Percentiles rank a stretch among this genome's conserved stretches.
These are phyloP conservation scores for Hypothenemus hampei DNA, from an alignment of 1,140 invertebrate species.

Conservation along the genomic window DNA sequence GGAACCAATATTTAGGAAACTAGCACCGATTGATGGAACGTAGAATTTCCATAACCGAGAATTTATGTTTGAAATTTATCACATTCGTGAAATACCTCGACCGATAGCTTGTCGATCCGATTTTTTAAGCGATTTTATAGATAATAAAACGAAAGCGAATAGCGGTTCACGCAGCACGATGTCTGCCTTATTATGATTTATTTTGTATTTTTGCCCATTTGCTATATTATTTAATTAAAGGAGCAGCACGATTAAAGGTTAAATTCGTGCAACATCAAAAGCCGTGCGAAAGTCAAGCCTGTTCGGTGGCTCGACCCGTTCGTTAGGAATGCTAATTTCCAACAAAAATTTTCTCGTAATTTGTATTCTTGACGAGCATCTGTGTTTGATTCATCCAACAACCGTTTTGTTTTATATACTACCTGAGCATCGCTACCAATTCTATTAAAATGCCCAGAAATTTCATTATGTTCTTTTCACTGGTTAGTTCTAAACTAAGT, in stretches of 20 bases:
- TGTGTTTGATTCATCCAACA: slow-evolving; percentile 23
- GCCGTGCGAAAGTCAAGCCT: slow-evolving; percentile 25
- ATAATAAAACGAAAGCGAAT: too few species aligned
- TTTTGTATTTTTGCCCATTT: slow-evolving; percentile 14
- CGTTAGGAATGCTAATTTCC: slow-evolving; percentile 27
- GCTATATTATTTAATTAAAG: slow-evolving; percentile 20
- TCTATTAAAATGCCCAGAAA: slow-evolving; percentile 16
- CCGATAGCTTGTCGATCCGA: too few species aligned
- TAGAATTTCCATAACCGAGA: too few species aligned
- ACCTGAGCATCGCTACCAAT: slow-evolving; percentile 16
- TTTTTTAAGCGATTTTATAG: too few species aligned
- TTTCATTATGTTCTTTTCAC: background rate
- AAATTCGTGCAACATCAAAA: slow-evolving; percentile 27
- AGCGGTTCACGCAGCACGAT: too few species aligned
- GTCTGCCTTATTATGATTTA: too few species aligned
- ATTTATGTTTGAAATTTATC: too few species aligned
- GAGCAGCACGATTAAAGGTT: slow-evolving; percentile 25
- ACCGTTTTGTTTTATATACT: slow-evolving; percentile 25
- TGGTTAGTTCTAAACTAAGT: too few species aligned
- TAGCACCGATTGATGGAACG: too few species aligned
- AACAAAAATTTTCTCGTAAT: slow-evolving; percentile 26
- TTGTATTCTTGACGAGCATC: slow-evolving; percentile 27
- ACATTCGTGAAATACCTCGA: too few species aligned
- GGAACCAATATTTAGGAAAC: too few species aligned
- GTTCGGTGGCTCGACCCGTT: slow-evolving; percentile 16